Conservation (phyloP, 1,140 invertebrate genomes). For the Nephotettix cincticeps region DNA sequence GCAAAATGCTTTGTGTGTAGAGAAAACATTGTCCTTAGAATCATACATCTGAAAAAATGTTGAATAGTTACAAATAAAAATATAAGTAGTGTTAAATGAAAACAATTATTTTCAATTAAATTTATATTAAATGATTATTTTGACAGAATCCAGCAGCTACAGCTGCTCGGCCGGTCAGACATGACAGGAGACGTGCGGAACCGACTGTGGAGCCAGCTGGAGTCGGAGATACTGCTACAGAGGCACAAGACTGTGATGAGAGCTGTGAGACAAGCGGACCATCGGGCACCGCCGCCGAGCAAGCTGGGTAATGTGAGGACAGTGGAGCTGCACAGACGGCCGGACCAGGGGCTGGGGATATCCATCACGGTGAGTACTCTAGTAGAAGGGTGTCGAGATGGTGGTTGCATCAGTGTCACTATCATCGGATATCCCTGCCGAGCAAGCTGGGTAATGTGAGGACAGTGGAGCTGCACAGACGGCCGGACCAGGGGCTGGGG, state of each 20-base stretch:
- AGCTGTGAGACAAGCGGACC: conserved; percentile 35
- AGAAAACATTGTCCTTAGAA: background rate
- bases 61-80: background rate
- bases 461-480: conserved; percentile 61
- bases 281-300: conserved; percentile 15
- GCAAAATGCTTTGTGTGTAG: no score
- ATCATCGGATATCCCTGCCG: conserved; percentile 24
- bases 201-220: conserved; percentile 80
- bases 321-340: conserved; percentile 61
- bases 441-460: conserved; percentile 49
- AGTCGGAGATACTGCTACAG: conserved; percentile 83
- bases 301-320: conserved; percentile 52
- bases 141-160: conserved; percentile 77
- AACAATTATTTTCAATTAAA: background rate
- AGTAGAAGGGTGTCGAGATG: no score
- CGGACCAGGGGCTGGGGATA: conserved; percentile 75
- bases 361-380: conserved; percentile 73
- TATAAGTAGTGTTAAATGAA: background rate
- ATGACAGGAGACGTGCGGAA: conserved; percentile 74
- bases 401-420: background rate
- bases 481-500: conserved; percentile 70
- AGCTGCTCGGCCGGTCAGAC: conserved; percentile 67
- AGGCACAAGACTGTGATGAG: conserved; percentile 74
- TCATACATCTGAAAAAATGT: background rate
- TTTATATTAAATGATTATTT: background rate